Conservation (phyloP, 1,140 invertebrate genomes). For the Diachasma alloeum region DNA sequence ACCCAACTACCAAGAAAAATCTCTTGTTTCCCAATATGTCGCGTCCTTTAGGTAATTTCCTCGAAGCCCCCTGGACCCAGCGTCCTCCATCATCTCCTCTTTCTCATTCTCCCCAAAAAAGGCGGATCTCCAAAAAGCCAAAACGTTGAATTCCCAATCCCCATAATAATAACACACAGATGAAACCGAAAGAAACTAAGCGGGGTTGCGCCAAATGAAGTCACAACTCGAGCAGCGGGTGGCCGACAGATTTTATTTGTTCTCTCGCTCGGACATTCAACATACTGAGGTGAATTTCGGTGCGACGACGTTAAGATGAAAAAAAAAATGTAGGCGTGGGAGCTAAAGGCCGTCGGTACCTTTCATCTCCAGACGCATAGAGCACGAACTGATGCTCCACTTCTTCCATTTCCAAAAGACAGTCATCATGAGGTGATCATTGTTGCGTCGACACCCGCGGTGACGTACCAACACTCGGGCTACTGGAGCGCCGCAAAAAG, state of each 20-base stretch:
- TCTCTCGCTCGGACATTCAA: constrained; percentile 10
- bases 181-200: constrained; percentile 10
- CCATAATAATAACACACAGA: neutral
- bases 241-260: constrained; percentile 40
- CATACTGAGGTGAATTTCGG: neutral
- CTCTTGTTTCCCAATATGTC: constrained; percentile 18
- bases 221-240: constrained; percentile 61
- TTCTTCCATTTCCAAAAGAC: constrained; percentile 26
- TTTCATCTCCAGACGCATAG: constrained; percentile 53
- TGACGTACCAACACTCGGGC: constrained; percentile 19
- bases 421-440: constrained; percentile 27
- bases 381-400: constrained; percentile 39
- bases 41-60: constrained; percentile 16
- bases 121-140: constrained; percentile 1
- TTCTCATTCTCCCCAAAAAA: neutral
- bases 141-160: neutral
- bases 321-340: constrained; percentile 48
- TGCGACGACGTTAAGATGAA: neutral
- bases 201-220: constrained; percentile 54
- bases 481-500: constrained; percentile 12
- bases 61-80: too few species aligned
- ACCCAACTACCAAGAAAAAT: constrained; percentile 15
- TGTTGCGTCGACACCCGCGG: constrained; percentile 29
- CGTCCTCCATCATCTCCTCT: neutral
- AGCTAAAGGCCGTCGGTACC: constrained; percentile 50